These are phyloP conservation scores for Chunga burmeisteri DNA, from an alignment of 2,113 vertebrate species.

Conservation along the genomic window DNA sequence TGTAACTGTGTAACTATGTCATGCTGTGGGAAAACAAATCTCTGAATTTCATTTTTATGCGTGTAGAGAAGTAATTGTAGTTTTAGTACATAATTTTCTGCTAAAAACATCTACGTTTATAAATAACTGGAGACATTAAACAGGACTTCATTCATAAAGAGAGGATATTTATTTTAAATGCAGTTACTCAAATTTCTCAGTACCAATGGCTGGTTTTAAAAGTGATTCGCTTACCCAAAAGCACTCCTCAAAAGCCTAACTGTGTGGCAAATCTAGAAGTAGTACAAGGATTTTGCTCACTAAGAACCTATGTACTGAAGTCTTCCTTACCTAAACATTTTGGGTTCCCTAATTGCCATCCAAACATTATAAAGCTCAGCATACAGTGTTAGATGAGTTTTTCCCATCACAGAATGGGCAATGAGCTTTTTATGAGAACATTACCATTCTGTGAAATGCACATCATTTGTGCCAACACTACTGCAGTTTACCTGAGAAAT, in stretches of 20 bases:
- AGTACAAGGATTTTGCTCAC: conserved; percentile 17
- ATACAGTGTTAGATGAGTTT: not conserved
- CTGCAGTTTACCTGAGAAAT: not conserved
- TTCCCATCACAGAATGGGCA: not conserved
- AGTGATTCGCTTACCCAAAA: conserved; percentile 13
- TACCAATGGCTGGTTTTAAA: conserved; percentile 20
- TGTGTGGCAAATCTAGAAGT: conserved; percentile 27
- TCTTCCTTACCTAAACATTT: conserved; percentile 48
- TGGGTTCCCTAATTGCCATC: conserved; percentile 38
- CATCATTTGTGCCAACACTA: not conserved
- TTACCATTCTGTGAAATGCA: not conserved
- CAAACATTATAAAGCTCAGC: not conserved
- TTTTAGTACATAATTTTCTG: conserved; percentile 39
- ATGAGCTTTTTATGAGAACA: not conserved
- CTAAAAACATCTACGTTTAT: conserved; percentile 45
- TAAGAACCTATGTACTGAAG: conserved; percentile 27
- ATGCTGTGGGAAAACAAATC: conserved; percentile 1
- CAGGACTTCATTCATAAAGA: conserved; percentile 60
- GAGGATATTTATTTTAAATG: conserved; percentile 44
- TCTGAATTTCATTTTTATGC: conserved; percentile 34
- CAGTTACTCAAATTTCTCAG: conserved; percentile 52
- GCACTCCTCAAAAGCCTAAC: conserved; percentile 33
- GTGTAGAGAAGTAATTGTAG: conserved; percentile 32
- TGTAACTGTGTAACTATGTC: not conserved
- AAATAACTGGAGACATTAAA: conserved; percentile 47